Evolutionary conservation across 2,797 vertebrate species (phyloP), one percentile per base, ranked within the genome.

Genomic region (Neomorphus geoffroyi): DNA sequence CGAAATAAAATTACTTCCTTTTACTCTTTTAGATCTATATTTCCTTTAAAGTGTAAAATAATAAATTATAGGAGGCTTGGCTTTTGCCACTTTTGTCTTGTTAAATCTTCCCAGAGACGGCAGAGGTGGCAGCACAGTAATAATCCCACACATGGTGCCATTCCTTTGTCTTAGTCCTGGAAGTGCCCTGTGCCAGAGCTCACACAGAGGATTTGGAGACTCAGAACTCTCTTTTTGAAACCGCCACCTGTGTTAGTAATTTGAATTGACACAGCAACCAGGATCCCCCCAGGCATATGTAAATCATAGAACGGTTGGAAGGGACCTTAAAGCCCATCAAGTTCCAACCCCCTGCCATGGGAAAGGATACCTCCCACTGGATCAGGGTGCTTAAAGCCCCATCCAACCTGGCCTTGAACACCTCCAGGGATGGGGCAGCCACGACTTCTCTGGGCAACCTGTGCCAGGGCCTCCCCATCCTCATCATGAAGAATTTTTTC

Each of bases 121-220:
- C 1, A 66, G 22, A 82, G 9, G 12, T 30, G 30, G n/a, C 28
- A 64, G 60, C 35, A 73, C 37, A 82, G 27, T 46, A 33, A 37
- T 33, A 79, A 70, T 9, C 32, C 50, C 18, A 28, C 3, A 1
- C 0, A 1, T 18, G 16, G 30, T 0, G 0, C 83, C 7, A 21
- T 13, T 50, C 8, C 37, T 70, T 58, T 41, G 32, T 32, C 26
- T 83, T 45, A 48, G 13, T n/a, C 18, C 22, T 54, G 80, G 28
- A 57, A 6, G 27, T 60, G 67, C 19, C 9, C 69, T 33, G 14
- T 5, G 11, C 39, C 54, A 0, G 2, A 69, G 37, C 33, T 27
- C 54, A 37, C 10, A 30, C 9, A 43, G 80, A 60, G 12, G 19
- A 62, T 37, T 0, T 70, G 14, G 21, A 27, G 12, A 51, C 21